These are phyloP conservation scores for Sepioteuthis lessoniana DNA, from an alignment of 2,888 invertebrate species.

Conservation along the genomic window DNA sequence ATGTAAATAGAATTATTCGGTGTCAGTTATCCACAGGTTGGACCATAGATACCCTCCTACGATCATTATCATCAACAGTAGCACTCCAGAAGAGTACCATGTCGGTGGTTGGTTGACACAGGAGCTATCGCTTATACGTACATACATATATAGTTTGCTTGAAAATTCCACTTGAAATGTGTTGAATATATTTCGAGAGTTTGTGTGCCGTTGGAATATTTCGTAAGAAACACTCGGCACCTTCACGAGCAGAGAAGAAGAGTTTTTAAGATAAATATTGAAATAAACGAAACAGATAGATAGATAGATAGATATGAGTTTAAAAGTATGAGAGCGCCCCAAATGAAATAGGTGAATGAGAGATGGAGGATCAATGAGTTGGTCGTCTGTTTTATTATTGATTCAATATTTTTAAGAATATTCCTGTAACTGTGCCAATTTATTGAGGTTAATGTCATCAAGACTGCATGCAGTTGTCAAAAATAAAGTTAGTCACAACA, in stretches of 20 bases:
- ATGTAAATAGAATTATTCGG: neutral
- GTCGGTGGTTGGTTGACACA: neutral
- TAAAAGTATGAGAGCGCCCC: no score
- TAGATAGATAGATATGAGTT: no score
- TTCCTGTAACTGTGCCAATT: no score
- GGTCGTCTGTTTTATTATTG: no score
- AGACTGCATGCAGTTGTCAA: no score
- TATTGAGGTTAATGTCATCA: no score
- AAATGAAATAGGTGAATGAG: no score
- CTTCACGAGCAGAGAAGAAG: neutral
- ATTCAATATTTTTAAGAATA: no score
- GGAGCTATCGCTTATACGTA: neutral
- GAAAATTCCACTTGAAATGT: neutral
- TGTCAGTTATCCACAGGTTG: neutral
- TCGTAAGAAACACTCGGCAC: neutral
- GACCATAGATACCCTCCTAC: neutral
- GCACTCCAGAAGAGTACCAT: neutral
- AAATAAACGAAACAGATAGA: no score
- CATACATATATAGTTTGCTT: neutral
- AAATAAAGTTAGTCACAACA: no score
- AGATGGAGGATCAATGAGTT: no score
- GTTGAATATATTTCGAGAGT: neutral
- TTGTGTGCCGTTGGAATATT: neutral
- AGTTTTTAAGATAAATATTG: no score
- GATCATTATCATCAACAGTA: neutral